These are phyloP conservation scores for Liposcelis brunnea DNA, from an alignment of 2,888 invertebrate genomes.

Conservation along the genomic window DNA sequence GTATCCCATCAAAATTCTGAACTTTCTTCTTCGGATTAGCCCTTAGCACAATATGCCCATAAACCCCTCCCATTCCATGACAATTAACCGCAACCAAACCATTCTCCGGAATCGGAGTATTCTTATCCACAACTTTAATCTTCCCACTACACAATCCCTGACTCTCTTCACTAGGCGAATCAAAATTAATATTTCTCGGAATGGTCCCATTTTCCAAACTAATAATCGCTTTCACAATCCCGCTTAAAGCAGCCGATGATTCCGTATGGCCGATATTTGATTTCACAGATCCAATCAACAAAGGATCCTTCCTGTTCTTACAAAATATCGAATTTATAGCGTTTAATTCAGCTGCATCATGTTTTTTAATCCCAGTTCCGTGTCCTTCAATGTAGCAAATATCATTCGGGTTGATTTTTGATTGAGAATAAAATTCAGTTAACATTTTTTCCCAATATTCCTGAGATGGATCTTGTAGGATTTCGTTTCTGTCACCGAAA, in stretches of 20 bases:
- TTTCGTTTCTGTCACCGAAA: neutral
- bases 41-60: conserved; percentile 28
- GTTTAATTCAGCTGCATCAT: conserved; percentile 1
- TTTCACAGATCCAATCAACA: conserved; percentile 1
- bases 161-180: neutral
- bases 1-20: conserved; percentile 16
- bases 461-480: neutral
- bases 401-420: conserved; percentile 1
- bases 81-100: conserved; percentile 35
- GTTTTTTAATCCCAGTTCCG: neutral
- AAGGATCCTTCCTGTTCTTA: neutral
- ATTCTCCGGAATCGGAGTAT: conserved; percentile 21
- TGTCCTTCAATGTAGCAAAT: neutral
- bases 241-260: neutral
- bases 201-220: neutral
- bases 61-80: conserved; percentile 39
- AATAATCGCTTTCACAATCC: neutral
- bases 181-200: neutral
- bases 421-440: neutral
- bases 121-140: conserved; percentile 17
- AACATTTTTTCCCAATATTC: neutral
- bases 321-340: neutral
- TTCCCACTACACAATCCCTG: neutral
- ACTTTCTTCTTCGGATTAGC: conserved; percentile 23
- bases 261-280: neutral